Evolutionary conservation across 2,797 vertebrate genomes (phyloP), one percentile per base, ranked within the genome.

Genomic region (Mormyrops boulengeri): DNA sequence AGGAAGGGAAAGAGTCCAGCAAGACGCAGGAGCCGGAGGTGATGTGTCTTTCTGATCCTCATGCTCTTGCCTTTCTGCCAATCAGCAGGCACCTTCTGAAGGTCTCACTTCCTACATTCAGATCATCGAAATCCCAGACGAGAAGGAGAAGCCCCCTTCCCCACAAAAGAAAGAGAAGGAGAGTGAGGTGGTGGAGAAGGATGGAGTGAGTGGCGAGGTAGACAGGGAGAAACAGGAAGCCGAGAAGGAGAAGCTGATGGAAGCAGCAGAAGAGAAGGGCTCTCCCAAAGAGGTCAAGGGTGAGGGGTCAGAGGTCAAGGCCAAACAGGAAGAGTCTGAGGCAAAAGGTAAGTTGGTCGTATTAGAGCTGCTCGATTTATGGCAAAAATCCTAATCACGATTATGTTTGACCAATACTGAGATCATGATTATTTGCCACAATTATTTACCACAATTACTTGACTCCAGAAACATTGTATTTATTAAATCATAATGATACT

Each of bases 91-190:
- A 38, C 22, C 53, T 5, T 87, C 26, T 60, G 14, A 62, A 52
- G 69, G 52, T 30, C 85, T 50, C 11, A 38, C 2, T 90, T 60
- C 87, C 82, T 8, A 12, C 6, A 26, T 60, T 11, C 89, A 96
- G 96, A 94, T 96, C 73, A 96, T 97, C 90, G 96, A 97, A 93
- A 96, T 97, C 93, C 96, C 95, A 66, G 96, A 97, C 62, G 96
- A 97, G 88, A 92, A 93, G 22, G 96, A 96, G 88, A 96, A 95
- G 91, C 94, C 94, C 4, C 93, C 95, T 0, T 62, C 38, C 50
- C 69, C 88, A 4, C 88, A 92, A 53, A 91, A 92, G 89, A 90
- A 88, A 49, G 89, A 88, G 2, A 92, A 94, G 82, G 95, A 95
- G 26, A 91, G 94, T 82, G 95, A 95, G 30, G 91, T 84, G 44